These are phyloP conservation scores for Drymonia ruficornis DNA, from an alignment of 2,888 invertebrate genomes.

Conservation along the genomic window DNA sequence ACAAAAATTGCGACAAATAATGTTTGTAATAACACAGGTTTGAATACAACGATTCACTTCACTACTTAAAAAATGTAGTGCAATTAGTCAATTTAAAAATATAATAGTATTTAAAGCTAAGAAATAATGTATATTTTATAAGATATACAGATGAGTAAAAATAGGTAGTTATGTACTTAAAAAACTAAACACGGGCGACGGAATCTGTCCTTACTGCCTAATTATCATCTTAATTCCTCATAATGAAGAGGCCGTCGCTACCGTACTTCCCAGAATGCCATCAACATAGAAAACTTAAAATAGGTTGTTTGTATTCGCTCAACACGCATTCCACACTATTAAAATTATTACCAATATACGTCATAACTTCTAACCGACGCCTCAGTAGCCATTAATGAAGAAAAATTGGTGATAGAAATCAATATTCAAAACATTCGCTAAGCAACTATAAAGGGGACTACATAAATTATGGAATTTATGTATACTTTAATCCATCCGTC, in stretches of 20 bases:
- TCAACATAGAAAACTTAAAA: conserved; percentile 47
- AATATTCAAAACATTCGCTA: conserved; percentile 55
- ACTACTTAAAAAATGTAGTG: neutral
- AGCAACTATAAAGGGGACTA: conserved; percentile 50
- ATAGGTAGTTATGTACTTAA: too few species aligned
- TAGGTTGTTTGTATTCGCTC: conserved; percentile 48
- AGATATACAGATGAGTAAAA: too few species aligned
- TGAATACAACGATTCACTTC: too few species aligned
- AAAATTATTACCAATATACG: conserved; percentile 48
- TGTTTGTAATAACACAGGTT: neutral
- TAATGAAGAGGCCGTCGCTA: conserved; percentile 60
- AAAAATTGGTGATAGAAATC: conserved; percentile 59
- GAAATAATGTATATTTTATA: too few species aligned
- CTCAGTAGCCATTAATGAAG: conserved; percentile 57
- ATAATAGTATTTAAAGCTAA: too few species aligned
- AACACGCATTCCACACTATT: conserved; percentile 30
- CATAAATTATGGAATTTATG: conserved; percentile 61
- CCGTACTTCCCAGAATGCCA: conserved; percentile 57
- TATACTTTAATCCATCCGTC: conserved; percentile 54
- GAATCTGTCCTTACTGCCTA: conserved; percentile 55
- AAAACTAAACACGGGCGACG: conserved; percentile 48
- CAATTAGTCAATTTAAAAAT: conserved; percentile 30
- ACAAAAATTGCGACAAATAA: conserved; percentile 26
- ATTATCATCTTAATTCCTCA: conserved; percentile 70
- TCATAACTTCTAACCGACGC: conserved; percentile 40